Conservation (phyloP, 2,888 invertebrate species). For the Oasisia sp. region DNA sequence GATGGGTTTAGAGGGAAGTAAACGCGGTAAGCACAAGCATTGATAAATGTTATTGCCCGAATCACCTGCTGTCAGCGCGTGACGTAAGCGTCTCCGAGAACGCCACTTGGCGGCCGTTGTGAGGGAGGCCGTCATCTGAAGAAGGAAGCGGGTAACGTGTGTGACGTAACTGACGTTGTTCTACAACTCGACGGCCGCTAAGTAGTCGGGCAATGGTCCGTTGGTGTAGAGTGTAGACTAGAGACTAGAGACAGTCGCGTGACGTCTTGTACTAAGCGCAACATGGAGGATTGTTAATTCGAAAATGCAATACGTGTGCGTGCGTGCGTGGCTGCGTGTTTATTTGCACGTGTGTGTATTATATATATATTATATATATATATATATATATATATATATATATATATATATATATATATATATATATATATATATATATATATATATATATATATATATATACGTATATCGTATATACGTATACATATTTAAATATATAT, state of each 20-base stretch:
- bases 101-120: constrained; percentile 17
- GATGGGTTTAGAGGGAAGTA: background rate
- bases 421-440: too few relatives aligned
- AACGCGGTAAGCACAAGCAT: background rate
- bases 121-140: background rate
- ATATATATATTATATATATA: too few relatives aligned
- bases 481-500: too few relatives aligned
- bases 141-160: background rate
- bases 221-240: background rate
- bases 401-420: too few relatives aligned
- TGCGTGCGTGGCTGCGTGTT: too few relatives aligned
- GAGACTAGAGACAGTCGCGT: background rate
- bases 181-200: background rate
- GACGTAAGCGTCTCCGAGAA: background rate
- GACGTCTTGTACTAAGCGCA: background rate
- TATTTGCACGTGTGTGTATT: too few relatives aligned
- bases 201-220: background rate
- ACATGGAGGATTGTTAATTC: background rate
- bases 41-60: background rate
- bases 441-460: too few relatives aligned
- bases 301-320: background rate
- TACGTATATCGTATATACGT: too few relatives aligned
- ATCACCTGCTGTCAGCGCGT: background rate
- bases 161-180: background rate
- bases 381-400: too few relatives aligned